Percentiles rank a stretch among this genome's conserved stretches.
These are phyloP conservation scores for Harlomillsia oculata DNA, from an alignment of 1,140 invertebrate species.

Conservation along the genomic window DNA sequence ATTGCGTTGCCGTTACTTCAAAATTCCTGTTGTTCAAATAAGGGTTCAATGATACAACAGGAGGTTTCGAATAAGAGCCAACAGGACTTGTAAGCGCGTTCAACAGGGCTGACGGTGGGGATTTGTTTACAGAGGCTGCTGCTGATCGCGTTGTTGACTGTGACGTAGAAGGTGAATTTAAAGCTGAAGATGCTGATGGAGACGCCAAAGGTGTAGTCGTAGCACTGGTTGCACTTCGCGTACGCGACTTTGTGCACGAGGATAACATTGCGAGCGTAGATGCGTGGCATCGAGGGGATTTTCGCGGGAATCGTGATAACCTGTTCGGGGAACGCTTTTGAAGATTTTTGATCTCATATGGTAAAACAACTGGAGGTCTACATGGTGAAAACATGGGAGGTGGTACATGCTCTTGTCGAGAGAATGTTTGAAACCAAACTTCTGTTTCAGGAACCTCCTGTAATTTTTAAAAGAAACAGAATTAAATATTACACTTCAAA, in stretches of 20 bases:
- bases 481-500: no score
- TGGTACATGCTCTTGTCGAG: conserved; percentile 58
- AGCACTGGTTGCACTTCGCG: background rate
- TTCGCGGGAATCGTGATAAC: conserved; percentile 55
- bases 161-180: conserved; percentile 3
- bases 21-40: background rate
- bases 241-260: conserved; percentile 11
- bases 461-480: no score
- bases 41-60: conserved; percentile 1
- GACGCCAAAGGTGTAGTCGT: conserved; percentile 6
- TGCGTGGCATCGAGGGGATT: conserved; percentile 71
- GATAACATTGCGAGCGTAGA: conserved; percentile 71
- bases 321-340: conserved; percentile 37
- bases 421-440: conserved; percentile 66
- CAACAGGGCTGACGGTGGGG: conserved; percentile 6
- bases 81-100: conserved; percentile 7
- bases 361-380: conserved; percentile 55
- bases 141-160: background rate
- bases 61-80: background rate
- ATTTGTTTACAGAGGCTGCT: no score
- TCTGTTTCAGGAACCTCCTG: conserved; percentile 52
- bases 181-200: conserved; percentile 8
- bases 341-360: conserved; percentile 53
- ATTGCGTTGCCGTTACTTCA: conserved; percentile 29
- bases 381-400: conserved; percentile 39